Evolutionary conservation across 2,113 vertebrate genomes (phyloP).

Genomic region (Vidua macroura): DNA sequence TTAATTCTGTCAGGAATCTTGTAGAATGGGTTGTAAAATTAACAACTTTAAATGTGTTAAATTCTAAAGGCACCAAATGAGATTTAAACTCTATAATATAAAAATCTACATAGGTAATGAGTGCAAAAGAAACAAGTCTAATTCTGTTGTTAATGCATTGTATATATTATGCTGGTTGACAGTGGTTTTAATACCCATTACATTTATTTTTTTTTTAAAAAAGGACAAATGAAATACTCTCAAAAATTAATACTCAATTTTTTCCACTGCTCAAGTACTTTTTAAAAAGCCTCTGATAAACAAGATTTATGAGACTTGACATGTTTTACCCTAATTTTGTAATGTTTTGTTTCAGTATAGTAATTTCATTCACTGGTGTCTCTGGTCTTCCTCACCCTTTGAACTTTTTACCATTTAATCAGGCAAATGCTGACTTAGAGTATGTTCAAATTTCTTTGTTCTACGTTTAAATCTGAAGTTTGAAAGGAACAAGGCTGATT

Average conservation of each 20-base stretch:
- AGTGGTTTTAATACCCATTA: neutral
- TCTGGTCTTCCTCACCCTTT: conserved; percentile 66
- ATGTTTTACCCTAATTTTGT: neutral
- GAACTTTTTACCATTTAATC: conserved; percentile 68
- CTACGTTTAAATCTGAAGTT: neutral
- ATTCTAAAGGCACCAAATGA: neutral
- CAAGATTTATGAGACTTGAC: conserved; percentile 40
- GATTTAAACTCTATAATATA: neutral
- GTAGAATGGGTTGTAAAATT: neutral
- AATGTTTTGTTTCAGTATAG: conserved; percentile 52
- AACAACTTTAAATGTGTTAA: neutral
- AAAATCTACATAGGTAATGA: neutral
- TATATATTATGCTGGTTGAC: neutral
- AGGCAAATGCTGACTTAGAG: neutral
- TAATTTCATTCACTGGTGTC: neutral
- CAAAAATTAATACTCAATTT: neutral
- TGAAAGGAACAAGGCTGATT: neutral
- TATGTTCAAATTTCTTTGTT: neutral
- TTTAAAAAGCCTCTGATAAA: conserved; percentile 39
- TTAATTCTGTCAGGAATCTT: neutral
- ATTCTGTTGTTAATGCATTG: neutral
- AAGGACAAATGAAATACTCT: neutral
- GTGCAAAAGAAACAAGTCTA: neutral
- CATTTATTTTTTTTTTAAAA: neutral
- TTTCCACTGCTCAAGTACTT: neutral